Percentiles rank a stretch among this genome's conserved stretches.
phyloP scores from a whole-genome alignment of 2,888 invertebrate genomes.

The Drosophila falleni region DNA sequence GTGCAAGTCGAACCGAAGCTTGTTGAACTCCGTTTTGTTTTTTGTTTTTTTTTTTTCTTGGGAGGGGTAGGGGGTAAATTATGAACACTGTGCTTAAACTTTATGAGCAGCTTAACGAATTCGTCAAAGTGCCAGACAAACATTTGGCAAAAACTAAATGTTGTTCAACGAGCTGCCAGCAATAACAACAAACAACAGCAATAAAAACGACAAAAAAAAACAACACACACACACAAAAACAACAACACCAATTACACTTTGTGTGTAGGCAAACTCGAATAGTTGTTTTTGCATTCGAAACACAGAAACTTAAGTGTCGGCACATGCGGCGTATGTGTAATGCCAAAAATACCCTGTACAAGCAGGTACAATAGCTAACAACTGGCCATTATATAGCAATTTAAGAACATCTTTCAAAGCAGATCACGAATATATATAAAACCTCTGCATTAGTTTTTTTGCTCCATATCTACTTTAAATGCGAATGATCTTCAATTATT shows the following conservation, averaged over 20 bases:
- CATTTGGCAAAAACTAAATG: slow-evolving; percentile 63
- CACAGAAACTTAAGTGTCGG: slow-evolving; percentile 67
- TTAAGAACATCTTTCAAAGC: slow-evolving; percentile 24
- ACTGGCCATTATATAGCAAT: neutral
- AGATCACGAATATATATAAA: slow-evolving; percentile 28
- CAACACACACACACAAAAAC: slow-evolving; percentile 26
- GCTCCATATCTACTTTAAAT: neutral
- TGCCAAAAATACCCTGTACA: slow-evolving; percentile 46
- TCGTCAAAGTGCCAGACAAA: slow-evolving; percentile 69
- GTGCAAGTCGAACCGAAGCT: slow-evolving; percentile 5
- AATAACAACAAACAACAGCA: slow-evolving; percentile 35
- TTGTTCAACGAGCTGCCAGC: slow-evolving; percentile 56
- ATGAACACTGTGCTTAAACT: slow-evolving; percentile 59
- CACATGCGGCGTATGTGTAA: slow-evolving; percentile 76
- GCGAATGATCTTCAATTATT: neutral
- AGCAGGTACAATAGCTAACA: neutral
- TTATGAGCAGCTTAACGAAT: slow-evolving; percentile 56
- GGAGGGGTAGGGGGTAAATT: slow-evolving; percentile 53
- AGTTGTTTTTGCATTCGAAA: slow-evolving; percentile 48
- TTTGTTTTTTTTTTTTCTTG: too few species aligned
- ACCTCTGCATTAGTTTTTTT: neutral
- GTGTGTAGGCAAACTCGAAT: slow-evolving; percentile 66
- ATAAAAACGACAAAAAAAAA: slow-evolving; percentile 8
- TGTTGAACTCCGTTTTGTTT: slow-evolving; percentile 33
- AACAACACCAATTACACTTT: slow-evolving; percentile 22